Conservation (phyloP, 2,113 vertebrate species). For the Tiliqua scincoides region DNA sequence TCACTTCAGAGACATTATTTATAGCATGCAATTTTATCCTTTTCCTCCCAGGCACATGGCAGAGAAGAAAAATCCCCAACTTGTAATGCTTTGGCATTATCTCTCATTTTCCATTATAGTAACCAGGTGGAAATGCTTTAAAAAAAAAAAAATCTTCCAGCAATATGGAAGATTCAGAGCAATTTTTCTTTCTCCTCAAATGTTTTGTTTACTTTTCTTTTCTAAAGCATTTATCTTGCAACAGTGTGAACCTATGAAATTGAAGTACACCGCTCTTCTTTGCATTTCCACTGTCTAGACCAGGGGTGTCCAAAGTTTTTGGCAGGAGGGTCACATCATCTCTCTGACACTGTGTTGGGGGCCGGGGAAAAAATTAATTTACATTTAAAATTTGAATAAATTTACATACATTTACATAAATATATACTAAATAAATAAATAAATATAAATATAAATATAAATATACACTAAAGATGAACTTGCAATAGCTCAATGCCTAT, state of each 20-base stretch:
- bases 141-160: background rate
- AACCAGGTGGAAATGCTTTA: conserved; percentile 26
- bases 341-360: too few relatives aligned
- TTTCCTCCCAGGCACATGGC: conserved; percentile 33
- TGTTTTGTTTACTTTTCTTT: background rate
- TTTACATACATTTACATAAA: too few relatives aligned
- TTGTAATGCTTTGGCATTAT: conserved; percentile 29
- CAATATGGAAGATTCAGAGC: conserved; percentile 8
- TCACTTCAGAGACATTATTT: conserved; percentile 48
- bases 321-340: too few relatives aligned
- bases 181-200: conserved; percentile 32
- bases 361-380: too few relatives aligned
- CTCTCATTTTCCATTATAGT: conserved; percentile 30
- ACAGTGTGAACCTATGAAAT: conserved; percentile 13
- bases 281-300: too few relatives aligned
- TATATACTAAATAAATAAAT: too few relatives aligned
- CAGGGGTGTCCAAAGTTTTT: too few relatives aligned
- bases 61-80: conserved; percentile 14
- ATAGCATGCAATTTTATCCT: conserved; percentile 49
- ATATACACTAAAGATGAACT: too few relatives aligned
- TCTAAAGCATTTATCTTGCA: conserved; percentile 31
- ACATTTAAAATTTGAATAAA: too few relatives aligned
- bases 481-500: too few relatives aligned
- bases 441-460: too few relatives aligned
- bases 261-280: conserved; percentile 33